Evolutionary conservation across 2,113 vertebrate species (phyloP).

Genomic region (Macquaria australasica): DNA sequence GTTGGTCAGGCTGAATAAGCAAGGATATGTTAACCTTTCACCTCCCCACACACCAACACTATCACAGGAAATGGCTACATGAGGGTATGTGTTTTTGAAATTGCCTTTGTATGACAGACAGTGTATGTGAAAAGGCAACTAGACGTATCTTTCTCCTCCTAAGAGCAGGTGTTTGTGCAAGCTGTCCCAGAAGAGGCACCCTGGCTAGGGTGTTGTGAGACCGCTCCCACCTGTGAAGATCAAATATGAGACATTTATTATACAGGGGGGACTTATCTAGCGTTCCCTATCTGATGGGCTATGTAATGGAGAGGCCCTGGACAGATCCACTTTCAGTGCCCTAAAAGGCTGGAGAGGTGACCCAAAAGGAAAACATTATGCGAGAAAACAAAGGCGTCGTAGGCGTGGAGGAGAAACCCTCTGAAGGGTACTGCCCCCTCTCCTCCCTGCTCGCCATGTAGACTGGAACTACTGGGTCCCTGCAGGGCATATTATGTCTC

Average conservation of each 20-base stretch:
- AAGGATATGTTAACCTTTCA: slow-evolving; percentile 74
- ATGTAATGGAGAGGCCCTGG: slow-evolving; percentile 83
- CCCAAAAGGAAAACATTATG: slow-evolving; percentile 87
- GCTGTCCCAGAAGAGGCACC: slow-evolving; percentile 68
- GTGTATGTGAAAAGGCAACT: slow-evolving; percentile 39
- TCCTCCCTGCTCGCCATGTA: slow-evolving; percentile 35
- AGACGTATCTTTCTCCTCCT: slow-evolving; percentile 40
- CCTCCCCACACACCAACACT: slow-evolving; percentile 43
- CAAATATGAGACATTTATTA: slow-evolving; percentile 86
- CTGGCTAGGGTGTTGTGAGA: slow-evolving; percentile 70
- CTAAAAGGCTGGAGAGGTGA: slow-evolving; percentile 84
- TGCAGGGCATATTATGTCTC: slow-evolving; percentile 25
- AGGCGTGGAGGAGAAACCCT: slow-evolving; percentile 75
- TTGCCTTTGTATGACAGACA: slow-evolving; percentile 29
- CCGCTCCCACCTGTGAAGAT: slow-evolving; percentile 84
- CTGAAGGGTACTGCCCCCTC: slow-evolving; percentile 60
- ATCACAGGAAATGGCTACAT: slow-evolving; percentile 43
- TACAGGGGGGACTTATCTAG: slow-evolving; percentile 83
- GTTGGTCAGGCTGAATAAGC: slow-evolving; percentile 60
- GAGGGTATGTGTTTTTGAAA: slow-evolving; percentile 31
- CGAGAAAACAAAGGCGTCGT: slow-evolving; percentile 76
- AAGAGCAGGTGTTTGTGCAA: slow-evolving; percentile 73
- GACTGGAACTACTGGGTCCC: slow-evolving; percentile 45
- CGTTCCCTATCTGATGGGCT: slow-evolving; percentile 82
- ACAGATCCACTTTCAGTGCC: slow-evolving; percentile 83